phyloP scores from a whole-genome alignment of 2,113 vertebrate genomes.

The Mellivora capensis region DNA sequence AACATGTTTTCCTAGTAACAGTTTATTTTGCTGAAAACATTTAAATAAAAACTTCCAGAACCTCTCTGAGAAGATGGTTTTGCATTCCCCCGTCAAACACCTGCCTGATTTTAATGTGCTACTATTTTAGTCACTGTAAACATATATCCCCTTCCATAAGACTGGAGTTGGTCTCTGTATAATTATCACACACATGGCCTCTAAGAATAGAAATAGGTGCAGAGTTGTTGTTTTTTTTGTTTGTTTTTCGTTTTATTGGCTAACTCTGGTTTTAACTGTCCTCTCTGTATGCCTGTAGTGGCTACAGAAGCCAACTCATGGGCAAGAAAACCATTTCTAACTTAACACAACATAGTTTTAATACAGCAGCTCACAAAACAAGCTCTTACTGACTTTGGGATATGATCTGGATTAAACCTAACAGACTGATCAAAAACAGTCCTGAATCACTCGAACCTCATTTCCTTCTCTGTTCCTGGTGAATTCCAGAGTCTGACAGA shows the following conservation, averaged over 20 bases:
- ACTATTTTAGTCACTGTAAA: constrained; percentile 65
- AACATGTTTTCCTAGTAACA: constrained; percentile 68
- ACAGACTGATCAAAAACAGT: background rate
- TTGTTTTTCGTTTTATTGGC: background rate
- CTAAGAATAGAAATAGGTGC: constrained; percentile 40
- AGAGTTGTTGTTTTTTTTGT: background rate
- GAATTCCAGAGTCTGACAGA: background rate
- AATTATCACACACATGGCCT: constrained; percentile 1
- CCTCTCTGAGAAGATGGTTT: constrained; percentile 39
- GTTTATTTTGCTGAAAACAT: constrained; percentile 69
- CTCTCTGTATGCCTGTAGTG: background rate
- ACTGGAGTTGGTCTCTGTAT: background rate
- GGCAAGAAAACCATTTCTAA: background rate
- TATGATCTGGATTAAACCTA: background rate
- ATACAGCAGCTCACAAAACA: background rate
- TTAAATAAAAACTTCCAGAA: constrained; percentile 58
- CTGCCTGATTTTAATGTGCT: constrained; percentile 60
- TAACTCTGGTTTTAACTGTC: background rate
- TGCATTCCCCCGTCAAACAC: constrained; percentile 43
- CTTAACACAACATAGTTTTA: background rate
- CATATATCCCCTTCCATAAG: constrained; percentile 5
- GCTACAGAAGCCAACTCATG: background rate
- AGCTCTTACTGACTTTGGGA: background rate
- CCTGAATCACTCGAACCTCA: background rate
- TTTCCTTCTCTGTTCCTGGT: background rate